Evolutionary conservation across 2,888 invertebrate genomes (phyloP).

Genomic region (Ischnus inquisitorius): DNA sequence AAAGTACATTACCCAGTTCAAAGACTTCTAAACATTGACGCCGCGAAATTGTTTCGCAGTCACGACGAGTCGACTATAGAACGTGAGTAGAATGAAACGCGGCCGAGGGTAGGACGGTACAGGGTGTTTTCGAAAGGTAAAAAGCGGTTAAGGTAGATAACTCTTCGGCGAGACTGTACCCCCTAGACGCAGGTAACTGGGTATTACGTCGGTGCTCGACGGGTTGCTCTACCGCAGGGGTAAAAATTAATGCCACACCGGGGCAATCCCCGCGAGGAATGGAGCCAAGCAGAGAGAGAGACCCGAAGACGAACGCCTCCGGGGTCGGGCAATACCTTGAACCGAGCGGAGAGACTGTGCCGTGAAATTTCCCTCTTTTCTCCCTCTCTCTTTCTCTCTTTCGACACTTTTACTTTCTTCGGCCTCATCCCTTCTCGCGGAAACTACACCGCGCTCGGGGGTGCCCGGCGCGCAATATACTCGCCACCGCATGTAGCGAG

Average conservation of each 20-base stretch:
- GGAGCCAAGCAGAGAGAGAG: slow-evolving; percentile 3
- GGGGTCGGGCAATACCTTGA: slow-evolving; percentile 51
- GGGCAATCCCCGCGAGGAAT: slow-evolving; percentile 16
- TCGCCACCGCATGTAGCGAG: neutral
- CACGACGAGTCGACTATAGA: neutral
- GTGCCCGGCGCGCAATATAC: neutral
- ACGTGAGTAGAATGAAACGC: slow-evolving; percentile 8
- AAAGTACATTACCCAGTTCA: too few relatives aligned
- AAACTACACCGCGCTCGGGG: neutral
- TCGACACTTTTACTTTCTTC: slow-evolving; percentile 10
- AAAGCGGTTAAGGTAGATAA: neutral
- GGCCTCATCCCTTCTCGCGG: slow-evolving; percentile 5
- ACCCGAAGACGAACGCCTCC: slow-evolving; percentile 44
- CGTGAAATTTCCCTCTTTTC: slow-evolving; percentile 26
- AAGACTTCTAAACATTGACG: neutral
- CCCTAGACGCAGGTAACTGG: slow-evolving; percentile 78
- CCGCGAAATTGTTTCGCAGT: neutral
- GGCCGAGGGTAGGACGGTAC: neutral
- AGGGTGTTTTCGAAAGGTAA: slow-evolving; percentile 5
- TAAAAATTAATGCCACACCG: slow-evolving; percentile 64
- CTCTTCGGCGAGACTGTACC: slow-evolving; percentile 72
- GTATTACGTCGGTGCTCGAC: slow-evolving; percentile 72
- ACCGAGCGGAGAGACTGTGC: slow-evolving; percentile 13
- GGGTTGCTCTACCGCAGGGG: slow-evolving; percentile 77
- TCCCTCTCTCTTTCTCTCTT: slow-evolving; percentile 8